A percentile compares a stretch with the other conserved stretches of the same genome.
phyloP scores from a whole-genome alignment of 2,888 invertebrate species.

The Poecilobothrus nobilitatus region DNA sequence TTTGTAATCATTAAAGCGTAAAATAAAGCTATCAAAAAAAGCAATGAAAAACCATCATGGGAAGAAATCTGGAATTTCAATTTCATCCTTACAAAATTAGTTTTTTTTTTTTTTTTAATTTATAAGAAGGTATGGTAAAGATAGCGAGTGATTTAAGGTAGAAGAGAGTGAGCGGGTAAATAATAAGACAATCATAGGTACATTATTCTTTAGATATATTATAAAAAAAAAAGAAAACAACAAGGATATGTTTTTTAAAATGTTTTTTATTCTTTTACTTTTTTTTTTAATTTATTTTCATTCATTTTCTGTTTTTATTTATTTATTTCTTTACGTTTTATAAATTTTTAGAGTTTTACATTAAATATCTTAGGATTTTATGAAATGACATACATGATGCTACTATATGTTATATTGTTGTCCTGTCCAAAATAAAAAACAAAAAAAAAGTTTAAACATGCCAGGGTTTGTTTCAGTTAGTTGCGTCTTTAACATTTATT shows the following conservation, averaged over 20 bases:
- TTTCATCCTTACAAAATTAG: slow-evolving; percentile 4
- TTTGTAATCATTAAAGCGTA: slow-evolving; percentile 1
- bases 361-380: neutral
- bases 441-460: neutral
- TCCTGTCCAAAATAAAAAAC: neutral
- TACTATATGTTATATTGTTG: neutral
- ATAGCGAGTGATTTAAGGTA: too few species aligned
- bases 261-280: neutral
- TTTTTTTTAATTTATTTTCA: neutral
- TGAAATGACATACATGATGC: neutral
- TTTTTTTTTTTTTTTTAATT: neutral
- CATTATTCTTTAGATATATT: too few species aligned
- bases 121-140: too few species aligned
- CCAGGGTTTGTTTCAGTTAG: neutral
- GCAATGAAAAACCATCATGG: slow-evolving; percentile 5
- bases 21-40: slow-evolving; percentile 6
- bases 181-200: too few species aligned
- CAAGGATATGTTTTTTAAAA: slow-evolving; percentile 1
- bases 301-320: neutral
- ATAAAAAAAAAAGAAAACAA: neutral
- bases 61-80: slow-evolving; percentile 3
- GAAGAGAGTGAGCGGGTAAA: too few species aligned
- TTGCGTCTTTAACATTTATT: neutral
- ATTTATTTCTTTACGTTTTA: neutral
- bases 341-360: slow-evolving; percentile 6